phyloP scores from a whole-genome alignment of 2,797 vertebrate genomes.

The Meda fulgida region DNA sequence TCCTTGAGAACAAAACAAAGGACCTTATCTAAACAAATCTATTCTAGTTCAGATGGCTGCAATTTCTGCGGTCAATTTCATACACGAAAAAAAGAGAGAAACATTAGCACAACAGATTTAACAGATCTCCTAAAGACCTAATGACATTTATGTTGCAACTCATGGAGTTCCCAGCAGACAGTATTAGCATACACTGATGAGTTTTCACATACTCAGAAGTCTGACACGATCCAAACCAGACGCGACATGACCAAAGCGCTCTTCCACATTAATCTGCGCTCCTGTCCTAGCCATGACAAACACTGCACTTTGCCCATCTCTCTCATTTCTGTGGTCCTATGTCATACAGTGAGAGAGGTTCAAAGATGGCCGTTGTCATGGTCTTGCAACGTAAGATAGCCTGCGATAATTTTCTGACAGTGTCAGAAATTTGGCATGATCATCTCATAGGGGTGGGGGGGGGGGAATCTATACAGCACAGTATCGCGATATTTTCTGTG shows the following conservation, averaged over 20 bases:
- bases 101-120: not conserved
- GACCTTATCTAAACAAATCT: not conserved
- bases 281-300: conserved; percentile 17
- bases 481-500: too few relatives aligned
- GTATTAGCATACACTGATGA: not conserved
- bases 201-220: not conserved
- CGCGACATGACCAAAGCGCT: not conserved
- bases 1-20: not conserved
- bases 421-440: too few relatives aligned
- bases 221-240: not conserved
- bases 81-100: not conserved
- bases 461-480: too few relatives aligned
- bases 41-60: not conserved
- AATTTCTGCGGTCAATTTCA: not conserved
- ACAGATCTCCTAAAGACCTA: not conserved
- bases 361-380: too few relatives aligned
- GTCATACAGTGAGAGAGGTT: too few relatives aligned
- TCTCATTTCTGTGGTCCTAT: too few relatives aligned
- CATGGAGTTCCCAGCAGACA: not conserved
- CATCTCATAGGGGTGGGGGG: too few relatives aligned
- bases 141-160: not conserved
- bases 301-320: not conserved
- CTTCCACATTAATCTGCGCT: conserved; percentile 15
- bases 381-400: too few relatives aligned
- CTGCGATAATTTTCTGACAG: too few relatives aligned